Conservation (phyloP, 2,888 invertebrate species). For the Rhogogaster chlorosoma region DNA sequence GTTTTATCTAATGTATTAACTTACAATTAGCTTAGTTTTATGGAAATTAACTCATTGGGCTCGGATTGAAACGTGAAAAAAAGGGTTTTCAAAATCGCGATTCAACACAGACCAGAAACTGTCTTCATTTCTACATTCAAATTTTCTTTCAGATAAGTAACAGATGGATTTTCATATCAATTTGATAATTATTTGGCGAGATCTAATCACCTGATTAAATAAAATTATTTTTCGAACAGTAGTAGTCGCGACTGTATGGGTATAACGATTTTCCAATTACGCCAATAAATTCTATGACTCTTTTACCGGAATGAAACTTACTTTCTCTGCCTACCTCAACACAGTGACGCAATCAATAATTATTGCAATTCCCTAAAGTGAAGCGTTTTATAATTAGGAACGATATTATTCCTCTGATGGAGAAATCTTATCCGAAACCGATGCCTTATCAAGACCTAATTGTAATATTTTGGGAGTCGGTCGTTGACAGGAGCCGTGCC, state of each 20-base stretch:
- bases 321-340: not conserved
- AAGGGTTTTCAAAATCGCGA: not conserved
- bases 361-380: not conserved
- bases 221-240: not conserved
- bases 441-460: not conserved
- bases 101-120: not conserved
- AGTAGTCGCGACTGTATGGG: not conserved
- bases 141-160: not conserved
- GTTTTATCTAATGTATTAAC: slow-evolving; percentile 55
- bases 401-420: not conserved
- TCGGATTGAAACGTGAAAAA: not conserved
- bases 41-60: not conserved
- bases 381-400: not conserved
- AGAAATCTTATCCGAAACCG: not conserved
- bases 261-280: not conserved
- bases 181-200: not conserved
- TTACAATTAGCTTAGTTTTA: not conserved
- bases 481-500: slow-evolving; percentile 19
- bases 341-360: not conserved
- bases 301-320: too few species aligned
- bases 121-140: not conserved
- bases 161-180: not conserved
- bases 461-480: slow-evolving; percentile 31
- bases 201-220: not conserved
- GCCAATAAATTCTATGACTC: not conserved